phyloP scores from a whole-genome alignment of 2,888 invertebrate genomes.

The Gibbula magus region DNA sequence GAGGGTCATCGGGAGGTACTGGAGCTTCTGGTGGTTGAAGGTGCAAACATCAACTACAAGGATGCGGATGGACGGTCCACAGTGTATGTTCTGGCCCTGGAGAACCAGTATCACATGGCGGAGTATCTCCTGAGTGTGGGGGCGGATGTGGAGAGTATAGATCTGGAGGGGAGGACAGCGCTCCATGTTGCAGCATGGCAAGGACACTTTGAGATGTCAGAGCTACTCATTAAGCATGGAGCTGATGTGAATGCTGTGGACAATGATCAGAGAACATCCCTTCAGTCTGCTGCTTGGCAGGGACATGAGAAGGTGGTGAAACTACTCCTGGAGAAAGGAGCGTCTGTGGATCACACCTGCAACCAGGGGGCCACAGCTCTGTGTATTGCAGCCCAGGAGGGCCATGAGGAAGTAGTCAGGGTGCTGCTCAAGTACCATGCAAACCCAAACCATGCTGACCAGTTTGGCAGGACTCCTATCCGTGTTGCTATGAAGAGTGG shows the following conservation, averaged over 20 bases:
- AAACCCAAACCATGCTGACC: constrained; percentile 76
- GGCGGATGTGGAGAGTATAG: constrained; percentile 90
- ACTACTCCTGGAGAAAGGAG: constrained; percentile 85
- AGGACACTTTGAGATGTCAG: constrained; percentile 94
- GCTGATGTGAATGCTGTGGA: constrained; percentile 84
- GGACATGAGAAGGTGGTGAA: constrained; percentile 90
- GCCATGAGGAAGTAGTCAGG: constrained; percentile 93
- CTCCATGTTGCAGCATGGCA: constrained; percentile 89
- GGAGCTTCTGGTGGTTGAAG: constrained; percentile 75
- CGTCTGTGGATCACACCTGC: constrained; percentile 90
- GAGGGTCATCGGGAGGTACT: constrained; percentile 84
- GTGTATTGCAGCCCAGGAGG: constrained; percentile 95
- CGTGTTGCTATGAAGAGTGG: constrained; percentile 94
- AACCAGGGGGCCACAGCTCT: constrained; percentile 96
- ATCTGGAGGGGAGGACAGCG: constrained; percentile 89
- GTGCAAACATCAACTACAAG: constrained; percentile 88
- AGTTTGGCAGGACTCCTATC: constrained; percentile 74
- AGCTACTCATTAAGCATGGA: constrained; percentile 86
- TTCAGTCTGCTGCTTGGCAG: constrained; percentile 97
- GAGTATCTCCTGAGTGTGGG: constrained; percentile 78
- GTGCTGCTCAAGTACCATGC: constrained; percentile 77
- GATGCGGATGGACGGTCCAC: constrained; percentile 95
- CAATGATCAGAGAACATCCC: constrained; percentile 83
- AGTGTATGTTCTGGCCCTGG: constrained; percentile 88
- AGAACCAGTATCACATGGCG: constrained; percentile 70